Percentiles rank a stretch among this genome's conserved stretches.
phyloP scores from a whole-genome alignment of 2,113 vertebrate genomes.

The Chrysemys picta region DNA sequence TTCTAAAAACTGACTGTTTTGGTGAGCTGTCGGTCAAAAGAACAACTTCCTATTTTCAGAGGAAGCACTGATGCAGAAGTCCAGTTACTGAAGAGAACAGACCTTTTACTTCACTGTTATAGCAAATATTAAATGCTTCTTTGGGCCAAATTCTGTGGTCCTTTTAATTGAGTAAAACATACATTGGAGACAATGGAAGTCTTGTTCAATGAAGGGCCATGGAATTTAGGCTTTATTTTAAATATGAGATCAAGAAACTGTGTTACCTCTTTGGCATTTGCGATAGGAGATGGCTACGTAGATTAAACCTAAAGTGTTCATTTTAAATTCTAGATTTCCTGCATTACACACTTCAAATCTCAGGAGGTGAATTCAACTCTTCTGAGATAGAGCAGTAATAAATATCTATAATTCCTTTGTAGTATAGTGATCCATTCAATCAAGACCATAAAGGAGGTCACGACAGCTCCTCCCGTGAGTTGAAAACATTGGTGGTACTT shows the following conservation, averaged over 20 bases:
- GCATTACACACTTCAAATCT: not conserved
- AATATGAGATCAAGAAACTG: not conserved
- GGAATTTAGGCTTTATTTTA: not conserved
- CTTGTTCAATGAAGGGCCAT: not conserved
- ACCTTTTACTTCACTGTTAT: not conserved
- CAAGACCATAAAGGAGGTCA: not conserved
- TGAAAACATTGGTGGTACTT: not conserved
- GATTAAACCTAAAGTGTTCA: not conserved
- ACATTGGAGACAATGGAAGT: not conserved
- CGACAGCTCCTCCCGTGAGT: not conserved
- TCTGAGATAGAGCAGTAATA: not conserved
- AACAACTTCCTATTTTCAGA: not conserved
- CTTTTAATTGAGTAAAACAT: not conserved
- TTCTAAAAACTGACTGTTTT: not conserved
- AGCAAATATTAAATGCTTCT: not conserved
- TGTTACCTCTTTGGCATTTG: too few species aligned
- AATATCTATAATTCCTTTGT: not conserved
- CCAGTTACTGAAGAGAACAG: not conserved
- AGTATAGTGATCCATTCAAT: not conserved
- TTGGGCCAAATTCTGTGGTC: not conserved
- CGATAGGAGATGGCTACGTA: not conserved
- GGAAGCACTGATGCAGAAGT: not conserved
- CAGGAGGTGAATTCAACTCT: not conserved
- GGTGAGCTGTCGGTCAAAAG: not conserved
- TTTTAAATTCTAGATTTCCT: not conserved